phyloP scores from a whole-genome alignment of 1,140 invertebrate species.

The Mizuhopecten yessoensis region DNA sequence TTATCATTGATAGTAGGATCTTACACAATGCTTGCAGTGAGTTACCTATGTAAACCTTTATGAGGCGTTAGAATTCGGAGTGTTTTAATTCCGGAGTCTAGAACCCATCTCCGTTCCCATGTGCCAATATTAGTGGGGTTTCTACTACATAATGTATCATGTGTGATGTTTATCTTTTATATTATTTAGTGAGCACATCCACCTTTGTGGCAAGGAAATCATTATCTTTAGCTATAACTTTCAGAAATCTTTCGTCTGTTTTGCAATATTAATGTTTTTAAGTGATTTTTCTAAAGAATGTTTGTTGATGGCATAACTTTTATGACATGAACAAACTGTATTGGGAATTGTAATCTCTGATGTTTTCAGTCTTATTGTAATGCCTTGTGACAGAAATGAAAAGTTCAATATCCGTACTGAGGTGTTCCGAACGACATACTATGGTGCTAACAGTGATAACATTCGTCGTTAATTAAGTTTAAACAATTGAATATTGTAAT shows the following conservation, averaged over 20 bases:
- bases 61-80: slow-evolving; percentile 5
- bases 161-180: background rate
- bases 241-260: background rate
- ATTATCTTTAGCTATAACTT: background rate
- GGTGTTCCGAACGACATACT: background rate
- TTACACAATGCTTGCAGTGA: background rate
- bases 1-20: background rate
- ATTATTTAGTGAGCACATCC: background rate
- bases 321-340: background rate
- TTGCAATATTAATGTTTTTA: background rate
- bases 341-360: background rate
- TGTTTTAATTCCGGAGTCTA: background rate
- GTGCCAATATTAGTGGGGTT: slow-evolving; percentile 16
- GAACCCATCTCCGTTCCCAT: background rate
- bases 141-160: background rate
- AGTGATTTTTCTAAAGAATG: background rate
- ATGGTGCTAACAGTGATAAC: background rate
- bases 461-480: background rate
- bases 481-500: no score
- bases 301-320: background rate
- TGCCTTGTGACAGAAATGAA: background rate
- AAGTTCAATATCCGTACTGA: background rate
- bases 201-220: background rate
- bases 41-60: background rate
- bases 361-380: background rate